These are phyloP conservation scores for Heliconius charithonia DNA, from an alignment of 2,888 invertebrate genomes.

Conservation along the genomic window DNA sequence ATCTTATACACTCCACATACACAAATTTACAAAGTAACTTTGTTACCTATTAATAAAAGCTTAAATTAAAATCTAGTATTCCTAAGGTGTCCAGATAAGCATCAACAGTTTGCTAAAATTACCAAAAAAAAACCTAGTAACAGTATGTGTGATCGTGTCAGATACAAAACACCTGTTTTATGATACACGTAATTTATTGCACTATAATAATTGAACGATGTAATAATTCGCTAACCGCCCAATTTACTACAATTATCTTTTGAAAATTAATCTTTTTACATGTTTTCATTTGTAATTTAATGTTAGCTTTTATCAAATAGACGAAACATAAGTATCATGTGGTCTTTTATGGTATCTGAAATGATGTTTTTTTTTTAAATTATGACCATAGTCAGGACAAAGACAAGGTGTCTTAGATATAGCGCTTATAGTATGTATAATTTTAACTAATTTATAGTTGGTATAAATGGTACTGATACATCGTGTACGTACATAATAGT, in stretches of 20 bases:
- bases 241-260: slow-evolving; percentile 27
- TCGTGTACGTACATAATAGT: neutral
- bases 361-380: neutral
- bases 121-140: slow-evolving; percentile 20
- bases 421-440: neutral
- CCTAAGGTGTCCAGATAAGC: slow-evolving; percentile 28
- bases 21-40: neutral
- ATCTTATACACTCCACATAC: neutral
- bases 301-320: slow-evolving; percentile 16
- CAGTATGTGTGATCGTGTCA: slow-evolving; percentile 15
- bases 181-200: slow-evolving; percentile 25
- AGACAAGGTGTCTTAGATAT: neutral
- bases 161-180: slow-evolving; percentile 28
- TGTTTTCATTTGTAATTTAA: slow-evolving; percentile 21
- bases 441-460: neutral
- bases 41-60: slow-evolving; percentile 1
- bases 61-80: slow-evolving; percentile 23
- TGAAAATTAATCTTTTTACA: slow-evolving; percentile 17
- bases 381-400: neutral
- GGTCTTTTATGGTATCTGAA: neutral
- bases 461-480: neutral
- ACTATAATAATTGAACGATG: slow-evolving; percentile 29
- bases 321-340: neutral
- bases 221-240: slow-evolving; percentile 29
- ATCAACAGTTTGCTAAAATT: slow-evolving; percentile 21